Evolutionary conservation across 2,113 vertebrate genomes (phyloP).

Genomic region (Chlamydotis undulata): DNA sequence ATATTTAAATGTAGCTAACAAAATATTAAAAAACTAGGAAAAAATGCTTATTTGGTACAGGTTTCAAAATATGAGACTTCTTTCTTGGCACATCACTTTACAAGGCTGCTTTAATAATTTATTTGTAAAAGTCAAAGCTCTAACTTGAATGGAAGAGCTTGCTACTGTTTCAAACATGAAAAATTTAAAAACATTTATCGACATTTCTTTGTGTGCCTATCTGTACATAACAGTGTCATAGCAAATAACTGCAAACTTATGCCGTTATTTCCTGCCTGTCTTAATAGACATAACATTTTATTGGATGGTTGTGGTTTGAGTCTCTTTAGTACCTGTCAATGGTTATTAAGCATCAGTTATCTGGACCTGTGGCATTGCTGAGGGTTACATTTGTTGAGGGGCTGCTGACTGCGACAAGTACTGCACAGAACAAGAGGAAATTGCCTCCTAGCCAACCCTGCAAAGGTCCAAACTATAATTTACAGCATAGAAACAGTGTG

Average conservation of each 20-base stretch:
- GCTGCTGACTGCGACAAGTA: neutral
- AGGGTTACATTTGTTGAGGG: neutral
- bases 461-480: neutral
- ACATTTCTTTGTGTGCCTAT: neutral
- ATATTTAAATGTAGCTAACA: neutral
- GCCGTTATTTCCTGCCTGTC: neutral
- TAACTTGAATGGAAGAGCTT: neutral
- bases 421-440: neutral
- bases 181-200: neutral
- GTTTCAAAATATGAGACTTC: neutral
- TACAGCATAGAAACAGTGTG: neutral
- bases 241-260: neutral
- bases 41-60: neutral
- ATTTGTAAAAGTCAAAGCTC: neutral
- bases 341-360: neutral
- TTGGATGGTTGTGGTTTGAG: neutral
- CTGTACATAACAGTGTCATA: neutral
- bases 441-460: neutral
- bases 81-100: neutral
- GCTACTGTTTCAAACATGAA: neutral
- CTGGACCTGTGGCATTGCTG: neutral
- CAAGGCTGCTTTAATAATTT: neutral
- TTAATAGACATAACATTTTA: neutral
- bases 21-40: neutral
- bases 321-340: neutral